Conservation (phyloP, 2,113 vertebrate species). For the Cervus canadensis region DNA sequence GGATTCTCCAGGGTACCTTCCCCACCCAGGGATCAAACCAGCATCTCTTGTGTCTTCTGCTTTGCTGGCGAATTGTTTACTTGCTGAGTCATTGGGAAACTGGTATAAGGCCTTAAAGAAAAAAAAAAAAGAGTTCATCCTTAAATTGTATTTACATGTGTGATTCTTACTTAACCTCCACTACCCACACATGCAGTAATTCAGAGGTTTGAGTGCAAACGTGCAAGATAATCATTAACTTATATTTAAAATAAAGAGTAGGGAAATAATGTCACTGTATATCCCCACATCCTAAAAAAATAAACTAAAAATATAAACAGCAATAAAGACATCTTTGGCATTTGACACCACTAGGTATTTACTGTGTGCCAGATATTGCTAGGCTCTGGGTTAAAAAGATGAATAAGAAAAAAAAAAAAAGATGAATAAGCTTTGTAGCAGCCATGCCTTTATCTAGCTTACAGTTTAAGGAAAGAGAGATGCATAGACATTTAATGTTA, state of each 20-base stretch:
- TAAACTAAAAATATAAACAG: not conserved
- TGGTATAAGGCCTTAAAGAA: not conserved
- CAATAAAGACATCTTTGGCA: not conserved
- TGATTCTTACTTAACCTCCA: not conserved
- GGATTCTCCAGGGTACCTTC: not conserved
- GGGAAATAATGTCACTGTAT: not conserved
- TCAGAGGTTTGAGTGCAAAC: not conserved
- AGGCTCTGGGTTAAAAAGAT: not conserved
- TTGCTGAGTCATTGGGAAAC: not conserved
- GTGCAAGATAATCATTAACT: not conserved
- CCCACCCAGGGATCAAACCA: not conserved
- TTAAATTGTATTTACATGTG: slow-evolving; percentile 3
- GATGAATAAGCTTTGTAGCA: not conserved
- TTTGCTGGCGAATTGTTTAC: not conserved
- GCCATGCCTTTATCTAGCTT: not conserved
- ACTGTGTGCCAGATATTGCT: not conserved
- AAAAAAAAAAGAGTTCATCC: not conserved
- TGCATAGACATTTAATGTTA: not conserved
- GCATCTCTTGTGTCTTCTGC: not conserved
- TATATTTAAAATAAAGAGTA: slow-evolving; percentile 9
- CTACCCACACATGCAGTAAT: not conserved
- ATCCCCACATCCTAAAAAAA: not conserved
- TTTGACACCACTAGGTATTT: not conserved
- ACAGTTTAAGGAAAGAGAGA: not conserved
- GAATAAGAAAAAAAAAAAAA: not conserved